phyloP scores from a whole-genome alignment of 1,140 invertebrate species.

The Anastrepha obliqua region DNA sequence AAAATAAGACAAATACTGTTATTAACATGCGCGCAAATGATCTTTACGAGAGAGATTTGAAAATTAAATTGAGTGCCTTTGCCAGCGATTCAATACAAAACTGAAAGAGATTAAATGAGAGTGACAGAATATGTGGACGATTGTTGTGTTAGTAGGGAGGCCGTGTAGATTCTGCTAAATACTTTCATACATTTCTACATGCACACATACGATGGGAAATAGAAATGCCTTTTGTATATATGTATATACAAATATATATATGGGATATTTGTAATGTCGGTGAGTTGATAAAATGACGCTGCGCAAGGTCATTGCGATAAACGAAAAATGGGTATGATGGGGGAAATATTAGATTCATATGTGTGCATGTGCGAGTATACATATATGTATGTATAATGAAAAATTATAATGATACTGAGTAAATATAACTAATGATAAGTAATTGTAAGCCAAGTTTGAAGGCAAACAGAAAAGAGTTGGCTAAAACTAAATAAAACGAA shows the following conservation, averaged over 20 bases:
- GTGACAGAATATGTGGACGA: not conserved
- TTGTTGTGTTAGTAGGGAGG: not conserved
- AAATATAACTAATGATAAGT: too few relatives aligned
- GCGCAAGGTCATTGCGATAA: slow-evolving; percentile 34
- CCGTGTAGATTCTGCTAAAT: not conserved
- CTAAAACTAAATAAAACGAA: too few relatives aligned
- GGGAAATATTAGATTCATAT: too few relatives aligned
- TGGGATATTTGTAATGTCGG: not conserved
- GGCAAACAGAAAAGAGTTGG: too few relatives aligned
- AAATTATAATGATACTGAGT: too few relatives aligned
- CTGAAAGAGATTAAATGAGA: not conserved
- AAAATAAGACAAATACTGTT: not conserved
- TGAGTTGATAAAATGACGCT: not conserved
- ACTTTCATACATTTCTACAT: not conserved
- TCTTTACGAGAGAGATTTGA: slow-evolving; percentile 22
- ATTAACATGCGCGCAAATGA: not conserved
- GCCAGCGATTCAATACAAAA: not conserved
- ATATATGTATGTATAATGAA: too few relatives aligned
- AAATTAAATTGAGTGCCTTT: slow-evolving; percentile 1
- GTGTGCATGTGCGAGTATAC: too few relatives aligned
- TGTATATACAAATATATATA: not conserved
- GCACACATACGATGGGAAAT: too few relatives aligned
- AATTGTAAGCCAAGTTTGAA: too few relatives aligned
- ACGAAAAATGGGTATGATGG: not conserved
- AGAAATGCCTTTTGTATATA: too few relatives aligned